Base-by-base conservation (phyloP, 2,888 invertebrate genomes). In the Ichneumoninae sp. region DNA sequence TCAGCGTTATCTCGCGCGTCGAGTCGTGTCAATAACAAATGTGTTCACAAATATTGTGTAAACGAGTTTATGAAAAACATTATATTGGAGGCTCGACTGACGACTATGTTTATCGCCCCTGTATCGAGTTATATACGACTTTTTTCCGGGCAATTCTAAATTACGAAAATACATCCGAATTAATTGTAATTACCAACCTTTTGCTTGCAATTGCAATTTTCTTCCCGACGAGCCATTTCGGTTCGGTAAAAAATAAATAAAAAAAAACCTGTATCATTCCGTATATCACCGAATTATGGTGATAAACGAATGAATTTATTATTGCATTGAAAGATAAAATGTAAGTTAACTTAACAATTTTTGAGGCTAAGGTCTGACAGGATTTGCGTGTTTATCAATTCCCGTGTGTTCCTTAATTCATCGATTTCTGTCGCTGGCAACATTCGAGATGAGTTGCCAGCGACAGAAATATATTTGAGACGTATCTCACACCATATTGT, bases 151-250 rank as follows among this genome's bases (percentile, higher is more conserved):
- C 7, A 30, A 30, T 30, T 60, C 5, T 26, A 26, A 57, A 57
- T 57, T 26, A 57, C 1, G 3, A 8, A 22, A 3, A 57, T 57
- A 22, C 4, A 13, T 13, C 8, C 8, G 10, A 3, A 10, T 57
- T 57, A 22, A 19, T 57, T 8, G 10, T 22, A 10, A 57, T 4
- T 3, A 85, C 85, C 0, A 79, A 85, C 85, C 79, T 22, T 82
- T 76, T 82, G 79, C 73, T 87, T 89, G 85, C 91, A 91, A 75
- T 40, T 68, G 81, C 90, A 91, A 78, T 81, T 88, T 86, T 75
- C 83, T 36, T 75, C 89, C 19, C 87, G 71, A 6, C 83, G 85
- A 70, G 87, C 88, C 88, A 91, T 91, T 36, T 19, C 16, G 7
- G 19, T 19, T 47, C 16, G 44, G 44, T 47, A 47, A 5, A 47